Conservation (phyloP, 2,888 invertebrate genomes). For the Amphimallon solstitiale region DNA sequence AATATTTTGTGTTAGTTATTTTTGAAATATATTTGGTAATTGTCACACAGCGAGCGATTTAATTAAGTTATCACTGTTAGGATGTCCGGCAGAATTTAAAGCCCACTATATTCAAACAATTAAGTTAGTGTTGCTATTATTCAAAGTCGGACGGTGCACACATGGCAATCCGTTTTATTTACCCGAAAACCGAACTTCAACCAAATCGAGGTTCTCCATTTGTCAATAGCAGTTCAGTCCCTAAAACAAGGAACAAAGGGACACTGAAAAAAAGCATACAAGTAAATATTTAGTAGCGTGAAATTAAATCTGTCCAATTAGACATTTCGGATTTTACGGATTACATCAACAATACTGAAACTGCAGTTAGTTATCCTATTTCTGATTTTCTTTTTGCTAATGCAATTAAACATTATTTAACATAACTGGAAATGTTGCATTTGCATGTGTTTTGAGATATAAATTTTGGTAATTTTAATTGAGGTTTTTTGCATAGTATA, state of each 20-base stretch:
- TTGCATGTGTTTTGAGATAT: too few relatives aligned
- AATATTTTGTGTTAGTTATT: too few relatives aligned
- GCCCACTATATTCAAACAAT: slow-evolving; percentile 8
- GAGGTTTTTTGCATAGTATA: too few relatives aligned
- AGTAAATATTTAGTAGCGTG: slow-evolving; percentile 15
- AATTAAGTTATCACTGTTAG: slow-evolving; percentile 3
- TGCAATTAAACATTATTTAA: too few relatives aligned
- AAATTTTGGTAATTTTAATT: too few relatives aligned
- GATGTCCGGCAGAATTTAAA: background rate
- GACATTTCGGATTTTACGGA: background rate
- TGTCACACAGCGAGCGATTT: background rate
- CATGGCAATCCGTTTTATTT: slow-evolving; percentile 30
- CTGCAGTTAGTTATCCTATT: too few relatives aligned
- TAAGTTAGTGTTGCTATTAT: slow-evolving; percentile 15
- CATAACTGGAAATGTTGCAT: too few relatives aligned
- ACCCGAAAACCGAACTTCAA: slow-evolving; percentile 21
- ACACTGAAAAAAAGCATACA: slow-evolving; percentile 3
- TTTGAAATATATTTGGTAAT: background rate
- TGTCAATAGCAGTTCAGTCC: slow-evolving; percentile 28
- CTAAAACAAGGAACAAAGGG: slow-evolving; percentile 22
- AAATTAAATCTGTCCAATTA: slow-evolving; percentile 16
- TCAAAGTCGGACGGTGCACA: slow-evolving; percentile 17
- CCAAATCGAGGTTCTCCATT: slow-evolving; percentile 28
- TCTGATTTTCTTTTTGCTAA: too few relatives aligned
- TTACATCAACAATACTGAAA: background rate